Evolutionary conservation across 2,888 invertebrate species (phyloP).

Genomic region (Didymodactylos carnosus): DNA sequence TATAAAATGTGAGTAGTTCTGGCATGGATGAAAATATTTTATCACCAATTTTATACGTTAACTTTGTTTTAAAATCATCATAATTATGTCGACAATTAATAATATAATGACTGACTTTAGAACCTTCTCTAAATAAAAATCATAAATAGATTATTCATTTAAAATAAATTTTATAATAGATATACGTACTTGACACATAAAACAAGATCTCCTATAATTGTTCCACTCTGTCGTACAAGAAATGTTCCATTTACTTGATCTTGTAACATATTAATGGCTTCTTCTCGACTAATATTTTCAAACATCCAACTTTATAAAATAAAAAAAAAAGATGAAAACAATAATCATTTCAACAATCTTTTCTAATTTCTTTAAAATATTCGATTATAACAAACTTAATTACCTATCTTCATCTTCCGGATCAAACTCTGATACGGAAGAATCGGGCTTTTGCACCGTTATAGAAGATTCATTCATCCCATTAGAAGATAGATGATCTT

Average conservation of each 20-base stretch:
- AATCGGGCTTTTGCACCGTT: too few species aligned
- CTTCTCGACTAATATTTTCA: constrained; percentile 69
- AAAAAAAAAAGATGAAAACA: too few species aligned
- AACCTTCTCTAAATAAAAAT: constrained; percentile 53
- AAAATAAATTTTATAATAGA: neutral
- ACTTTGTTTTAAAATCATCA: constrained; percentile 37
- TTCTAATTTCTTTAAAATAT: too few species aligned
- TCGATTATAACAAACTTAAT: neutral
- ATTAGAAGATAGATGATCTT: too few species aligned
- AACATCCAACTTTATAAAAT: constrained; percentile 69
- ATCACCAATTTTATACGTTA: constrained; percentile 69
- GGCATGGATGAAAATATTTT: constrained; percentile 78
- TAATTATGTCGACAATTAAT: constrained; percentile 68
- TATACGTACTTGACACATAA: constrained; percentile 63
- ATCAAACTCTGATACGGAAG: neutral
- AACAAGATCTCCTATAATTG: constrained; percentile 76
- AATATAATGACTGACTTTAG: constrained; percentile 87
- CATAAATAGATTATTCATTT: neutral
- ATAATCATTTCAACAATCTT: too few species aligned
- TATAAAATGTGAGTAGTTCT: constrained; percentile 71
- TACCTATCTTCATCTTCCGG: neutral
- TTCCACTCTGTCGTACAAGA: constrained; percentile 74
- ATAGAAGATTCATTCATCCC: neutral
- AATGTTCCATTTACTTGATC: constrained; percentile 79
- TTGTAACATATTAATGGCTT: constrained; percentile 72